Evolutionary conservation across 2,113 vertebrate species (phyloP).

Genomic region (Kobus ellipsiprymnus): DNA sequence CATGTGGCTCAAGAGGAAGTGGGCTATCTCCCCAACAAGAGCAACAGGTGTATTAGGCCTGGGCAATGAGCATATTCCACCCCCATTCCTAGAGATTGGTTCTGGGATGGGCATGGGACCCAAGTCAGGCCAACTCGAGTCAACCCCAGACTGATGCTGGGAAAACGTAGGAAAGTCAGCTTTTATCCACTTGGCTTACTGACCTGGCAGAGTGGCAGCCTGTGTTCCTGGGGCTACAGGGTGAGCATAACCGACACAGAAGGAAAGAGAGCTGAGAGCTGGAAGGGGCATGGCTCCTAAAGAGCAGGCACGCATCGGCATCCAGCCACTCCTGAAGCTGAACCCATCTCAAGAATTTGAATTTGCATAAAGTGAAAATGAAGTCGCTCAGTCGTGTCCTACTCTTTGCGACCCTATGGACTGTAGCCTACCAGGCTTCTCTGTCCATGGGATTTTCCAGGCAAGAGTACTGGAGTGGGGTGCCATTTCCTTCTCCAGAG

Average conservation of each 20-base stretch:
- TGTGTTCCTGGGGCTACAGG: background rate
- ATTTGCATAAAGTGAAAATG: background rate
- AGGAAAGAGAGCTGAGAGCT: background rate
- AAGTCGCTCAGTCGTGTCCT: background rate
- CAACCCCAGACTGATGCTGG: background rate
- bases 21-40: background rate
- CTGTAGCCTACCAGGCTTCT: background rate
- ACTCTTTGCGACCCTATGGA: background rate
- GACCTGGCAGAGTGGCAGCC: background rate
- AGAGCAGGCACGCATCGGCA: background rate
- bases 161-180: background rate
- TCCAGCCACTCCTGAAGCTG: conserved; percentile 17
- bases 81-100: background rate
- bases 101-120: background rate
- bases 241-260: background rate
- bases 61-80: background rate
- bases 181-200: background rate
- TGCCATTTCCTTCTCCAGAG: background rate
- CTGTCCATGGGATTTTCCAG: background rate
- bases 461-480: background rate
- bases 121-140: background rate
- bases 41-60: background rate
- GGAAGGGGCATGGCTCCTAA: background rate
- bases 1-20: background rate
- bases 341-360: background rate